phyloP scores from a whole-genome alignment of 2,888 invertebrate species.

The Choreutis nemorana region DNA sequence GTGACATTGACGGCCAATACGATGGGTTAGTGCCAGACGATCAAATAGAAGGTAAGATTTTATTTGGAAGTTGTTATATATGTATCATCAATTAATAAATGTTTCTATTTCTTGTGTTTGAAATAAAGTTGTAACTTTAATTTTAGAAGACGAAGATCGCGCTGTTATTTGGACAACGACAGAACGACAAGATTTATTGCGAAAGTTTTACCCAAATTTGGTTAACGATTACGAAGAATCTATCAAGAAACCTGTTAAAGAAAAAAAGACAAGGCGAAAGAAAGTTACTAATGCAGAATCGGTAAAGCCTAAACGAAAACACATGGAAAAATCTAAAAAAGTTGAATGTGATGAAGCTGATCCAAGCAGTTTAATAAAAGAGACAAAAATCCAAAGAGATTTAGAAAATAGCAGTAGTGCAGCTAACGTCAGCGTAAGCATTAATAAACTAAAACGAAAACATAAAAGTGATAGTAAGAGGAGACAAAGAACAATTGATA shows the following conservation, averaged over 20 bases:
- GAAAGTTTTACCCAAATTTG: slow-evolving; percentile 68
- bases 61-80: background rate
- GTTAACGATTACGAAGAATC: slow-evolving; percentile 66
- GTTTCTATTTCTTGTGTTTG: background rate
- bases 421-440: slow-evolving; percentile 37
- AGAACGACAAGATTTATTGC: slow-evolving; percentile 72
- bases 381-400: slow-evolving; percentile 21
- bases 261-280: slow-evolving; percentile 33
- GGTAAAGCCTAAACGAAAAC: slow-evolving; percentile 44
- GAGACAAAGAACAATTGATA: slow-evolving; percentile 47
- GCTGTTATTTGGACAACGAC: slow-evolving; percentile 70
- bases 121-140: background rate
- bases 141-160: slow-evolving; percentile 46
- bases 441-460: slow-evolving; percentile 49
- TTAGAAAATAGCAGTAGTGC: slow-evolving; percentile 26
- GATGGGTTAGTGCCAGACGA: slow-evolving; percentile 68
- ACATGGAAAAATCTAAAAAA: slow-evolving; percentile 35
- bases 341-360: slow-evolving; percentile 17
- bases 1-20: slow-evolving; percentile 63
- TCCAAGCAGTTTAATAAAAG: slow-evolving; percentile 28
- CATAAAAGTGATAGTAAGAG: slow-evolving; percentile 27
- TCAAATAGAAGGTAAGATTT: slow-evolving; percentile 52
- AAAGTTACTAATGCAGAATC: slow-evolving; percentile 26
- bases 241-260: slow-evolving; percentile 61
- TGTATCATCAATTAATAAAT: background rate